Evolutionary conservation across 2,113 vertebrate species (phyloP).

Genomic region (Macquaria australasica): DNA sequence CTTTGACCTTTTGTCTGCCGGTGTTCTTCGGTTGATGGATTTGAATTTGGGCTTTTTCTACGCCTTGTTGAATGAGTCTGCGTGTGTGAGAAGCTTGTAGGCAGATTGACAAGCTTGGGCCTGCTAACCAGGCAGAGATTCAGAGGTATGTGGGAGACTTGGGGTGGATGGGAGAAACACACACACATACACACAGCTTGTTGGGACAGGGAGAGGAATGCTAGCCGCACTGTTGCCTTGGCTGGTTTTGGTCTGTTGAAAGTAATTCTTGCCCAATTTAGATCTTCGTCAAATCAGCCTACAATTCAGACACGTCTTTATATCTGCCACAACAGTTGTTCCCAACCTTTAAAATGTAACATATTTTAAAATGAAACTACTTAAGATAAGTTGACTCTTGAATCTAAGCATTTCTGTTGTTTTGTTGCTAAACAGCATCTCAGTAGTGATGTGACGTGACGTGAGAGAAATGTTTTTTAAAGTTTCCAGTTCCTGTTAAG

Average conservation of each 20-base stretch:
- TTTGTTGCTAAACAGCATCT: neutral
- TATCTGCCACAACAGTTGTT: neutral
- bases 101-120: slow-evolving; percentile 75
- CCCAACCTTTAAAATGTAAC: too few relatives aligned
- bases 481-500: neutral
- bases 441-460: neutral
- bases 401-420: neutral
- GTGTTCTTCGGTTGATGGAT: slow-evolving; percentile 48
- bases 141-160: slow-evolving; percentile 72
- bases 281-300: slow-evolving; percentile 45
- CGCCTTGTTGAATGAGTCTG: slow-evolving; percentile 50
- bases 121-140: slow-evolving; percentile 59
- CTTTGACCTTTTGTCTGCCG: slow-evolving; percentile 36
- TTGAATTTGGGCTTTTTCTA: slow-evolving; percentile 46
- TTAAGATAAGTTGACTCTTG: neutral
- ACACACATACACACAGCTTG: slow-evolving; percentile 63
- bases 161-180: slow-evolving; percentile 52
- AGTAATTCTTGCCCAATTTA: slow-evolving; percentile 62
- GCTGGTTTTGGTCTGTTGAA: slow-evolving; percentile 63
- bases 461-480: neutral
- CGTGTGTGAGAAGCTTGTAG: slow-evolving; percentile 65
- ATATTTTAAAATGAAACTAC: too few relatives aligned
- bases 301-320: slow-evolving; percentile 24
- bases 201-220: slow-evolving; percentile 82
- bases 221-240: slow-evolving; percentile 58